phyloP scores from a whole-genome alignment of 2,797 vertebrate genomes.

The Gorsachius magnificus region DNA sequence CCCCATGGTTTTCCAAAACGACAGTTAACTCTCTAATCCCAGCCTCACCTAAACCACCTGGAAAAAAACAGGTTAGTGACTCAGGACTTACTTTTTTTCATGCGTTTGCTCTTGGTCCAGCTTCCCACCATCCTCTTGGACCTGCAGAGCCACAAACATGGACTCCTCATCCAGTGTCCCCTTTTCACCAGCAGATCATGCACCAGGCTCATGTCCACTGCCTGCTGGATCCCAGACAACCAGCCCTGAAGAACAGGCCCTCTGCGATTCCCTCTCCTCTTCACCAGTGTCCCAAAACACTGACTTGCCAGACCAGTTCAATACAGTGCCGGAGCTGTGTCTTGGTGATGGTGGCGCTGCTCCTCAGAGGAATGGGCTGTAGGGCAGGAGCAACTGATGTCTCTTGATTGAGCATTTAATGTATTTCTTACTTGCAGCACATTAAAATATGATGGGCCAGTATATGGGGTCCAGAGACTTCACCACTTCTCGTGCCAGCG shows the following conservation, averaged over 20 bases:
- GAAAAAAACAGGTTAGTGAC: background rate
- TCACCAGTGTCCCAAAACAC: background rate
- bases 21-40: background rate
- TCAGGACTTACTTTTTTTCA: background rate
- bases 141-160: background rate
- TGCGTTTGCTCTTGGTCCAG: fast-evolving
- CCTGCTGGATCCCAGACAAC: background rate
- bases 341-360: background rate
- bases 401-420: background rate
- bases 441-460: background rate
- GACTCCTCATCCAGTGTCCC: background rate
- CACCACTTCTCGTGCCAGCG: background rate
- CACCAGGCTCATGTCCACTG: too few species aligned
- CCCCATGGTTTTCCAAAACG: background rate
- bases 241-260: background rate
- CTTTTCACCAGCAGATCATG: background rate
- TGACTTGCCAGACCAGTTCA: background rate
- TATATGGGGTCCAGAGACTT: background rate
- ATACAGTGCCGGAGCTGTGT: background rate
- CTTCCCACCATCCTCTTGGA: background rate
- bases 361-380: background rate
- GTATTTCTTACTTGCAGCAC: background rate
- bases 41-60: background rate
- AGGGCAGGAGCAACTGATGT: background rate
- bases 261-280: background rate